A percentile compares a stretch with the other conserved stretches of the same genome.
phyloP scores from a whole-genome alignment of 2,797 vertebrate species.

The Pampus argenteus region DNA sequence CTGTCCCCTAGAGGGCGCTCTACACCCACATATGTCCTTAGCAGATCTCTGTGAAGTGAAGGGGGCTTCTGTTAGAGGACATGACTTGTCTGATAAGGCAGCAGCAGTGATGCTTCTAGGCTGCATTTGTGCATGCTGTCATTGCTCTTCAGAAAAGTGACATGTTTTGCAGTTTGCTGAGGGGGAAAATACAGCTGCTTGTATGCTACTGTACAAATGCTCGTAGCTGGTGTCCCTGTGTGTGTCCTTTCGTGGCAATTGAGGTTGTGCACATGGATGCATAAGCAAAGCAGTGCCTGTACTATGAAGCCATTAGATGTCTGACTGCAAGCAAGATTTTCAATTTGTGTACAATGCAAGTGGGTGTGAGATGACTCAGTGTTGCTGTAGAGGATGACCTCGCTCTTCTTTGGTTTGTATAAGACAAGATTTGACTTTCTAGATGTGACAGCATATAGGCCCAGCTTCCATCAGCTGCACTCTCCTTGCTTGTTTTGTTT shows the following conservation, averaged over 20 bases:
- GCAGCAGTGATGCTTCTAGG: slow-evolving; percentile 58
- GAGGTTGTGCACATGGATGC: slow-evolving; percentile 37
- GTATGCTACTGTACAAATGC: slow-evolving; percentile 30
- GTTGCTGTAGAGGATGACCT: slow-evolving; percentile 76
- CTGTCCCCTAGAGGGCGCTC: slow-evolving; percentile 77
- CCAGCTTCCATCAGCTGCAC: slow-evolving; percentile 48
- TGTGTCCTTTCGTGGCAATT: slow-evolving; percentile 39
- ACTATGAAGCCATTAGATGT: slow-evolving; percentile 51
- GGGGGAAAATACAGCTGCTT: slow-evolving; percentile 33
- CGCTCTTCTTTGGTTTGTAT: slow-evolving; percentile 53
- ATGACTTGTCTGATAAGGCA: slow-evolving; percentile 55
- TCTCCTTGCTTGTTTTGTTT: slow-evolving; percentile 56
- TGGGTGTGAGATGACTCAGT: slow-evolving; percentile 76
- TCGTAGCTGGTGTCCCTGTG: slow-evolving; percentile 51
- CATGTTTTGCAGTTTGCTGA: slow-evolving; percentile 65
- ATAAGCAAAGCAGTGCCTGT: slow-evolving; percentile 52
- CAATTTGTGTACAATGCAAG: slow-evolving; percentile 29
- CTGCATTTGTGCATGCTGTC: slow-evolving; percentile 69
- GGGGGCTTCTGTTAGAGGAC: slow-evolving; percentile 62
- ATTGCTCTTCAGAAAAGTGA: slow-evolving; percentile 67
- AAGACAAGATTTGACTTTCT: slow-evolving; percentile 65
- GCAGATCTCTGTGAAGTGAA: slow-evolving; percentile 21
- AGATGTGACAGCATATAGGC: slow-evolving; percentile 57
- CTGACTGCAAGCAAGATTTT: slow-evolving; percentile 34
- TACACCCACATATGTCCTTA: slow-evolving; percentile 44